These are phyloP conservation scores for Ceratosolen fusciceps DNA, from an alignment of 1,140 invertebrate species.

Conservation along the genomic window DNA sequence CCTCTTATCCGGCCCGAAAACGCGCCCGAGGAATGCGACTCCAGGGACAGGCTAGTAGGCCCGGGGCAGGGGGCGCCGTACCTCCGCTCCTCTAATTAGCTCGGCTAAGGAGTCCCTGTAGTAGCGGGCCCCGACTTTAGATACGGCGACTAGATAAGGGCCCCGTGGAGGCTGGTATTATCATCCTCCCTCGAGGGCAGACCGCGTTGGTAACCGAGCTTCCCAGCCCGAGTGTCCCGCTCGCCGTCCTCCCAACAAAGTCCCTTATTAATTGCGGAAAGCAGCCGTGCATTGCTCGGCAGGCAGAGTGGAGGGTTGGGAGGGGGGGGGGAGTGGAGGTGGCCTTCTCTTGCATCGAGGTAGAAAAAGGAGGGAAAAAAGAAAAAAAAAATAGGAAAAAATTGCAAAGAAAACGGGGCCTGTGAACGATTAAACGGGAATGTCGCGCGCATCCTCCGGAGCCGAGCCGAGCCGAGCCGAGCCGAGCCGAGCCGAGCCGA, in stretches of 20 bases:
- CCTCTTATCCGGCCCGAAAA: neutral
- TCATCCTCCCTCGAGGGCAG: no score
- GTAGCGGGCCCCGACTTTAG: neutral
- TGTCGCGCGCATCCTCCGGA: neutral
- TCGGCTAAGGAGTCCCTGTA: no score
- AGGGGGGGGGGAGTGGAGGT: no score
- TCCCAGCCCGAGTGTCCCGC: neutral
- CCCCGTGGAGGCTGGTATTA: neutral
- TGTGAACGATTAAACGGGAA: neutral
- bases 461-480: neutral
- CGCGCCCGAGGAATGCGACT: neutral
- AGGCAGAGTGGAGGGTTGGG: no score
- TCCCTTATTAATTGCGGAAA: slow-evolving; percentile 1
- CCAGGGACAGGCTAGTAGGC: neutral
- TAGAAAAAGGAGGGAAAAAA: no score
- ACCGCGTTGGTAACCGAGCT: neutral
- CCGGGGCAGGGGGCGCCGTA: neutral
- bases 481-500: neutral
- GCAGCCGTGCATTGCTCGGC: no score
- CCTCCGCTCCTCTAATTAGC: neutral
- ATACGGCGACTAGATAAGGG: neutral
- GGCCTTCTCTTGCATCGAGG: no score
- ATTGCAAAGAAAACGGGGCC: no score
- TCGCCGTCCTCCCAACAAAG: neutral
- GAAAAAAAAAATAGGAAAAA: no score